Evolutionary conservation across 2,888 invertebrate species (phyloP).

Genomic region (Thalpophila matura): DNA sequence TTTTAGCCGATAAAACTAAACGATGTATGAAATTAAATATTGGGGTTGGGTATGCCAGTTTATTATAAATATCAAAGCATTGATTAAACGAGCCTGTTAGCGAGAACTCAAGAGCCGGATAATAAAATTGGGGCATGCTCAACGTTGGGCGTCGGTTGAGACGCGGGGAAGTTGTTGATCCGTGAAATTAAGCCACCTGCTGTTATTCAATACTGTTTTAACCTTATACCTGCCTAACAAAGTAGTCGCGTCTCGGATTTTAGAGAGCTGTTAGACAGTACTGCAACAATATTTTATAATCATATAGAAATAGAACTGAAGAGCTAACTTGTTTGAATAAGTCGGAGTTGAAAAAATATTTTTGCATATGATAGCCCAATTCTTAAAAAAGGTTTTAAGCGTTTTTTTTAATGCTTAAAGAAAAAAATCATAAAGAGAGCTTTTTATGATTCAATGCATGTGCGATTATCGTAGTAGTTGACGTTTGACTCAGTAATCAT

Average conservation of each 20-base stretch:
- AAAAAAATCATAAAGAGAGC: too few relatives aligned
- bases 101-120: conserved; percentile 4
- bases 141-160: conserved; percentile 16
- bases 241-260: neutral
- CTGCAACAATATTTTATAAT: neutral
- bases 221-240: conserved; percentile 3
- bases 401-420: too few relatives aligned
- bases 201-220: conserved; percentile 29
- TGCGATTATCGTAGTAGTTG: too few relatives aligned
- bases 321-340: too few relatives aligned
- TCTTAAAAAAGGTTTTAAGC: too few relatives aligned
- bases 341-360: too few relatives aligned
- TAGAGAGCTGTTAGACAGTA: neutral
- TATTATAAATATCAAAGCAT: conserved; percentile 24
- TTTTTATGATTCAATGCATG: too few relatives aligned
- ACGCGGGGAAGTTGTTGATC: conserved; percentile 55
- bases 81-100: conserved; percentile 37
- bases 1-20: conserved; percentile 9
- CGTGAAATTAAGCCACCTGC: conserved; percentile 68
- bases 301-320: too few relatives aligned
- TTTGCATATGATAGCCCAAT: too few relatives aligned
- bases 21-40: conserved; percentile 17
- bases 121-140: conserved; percentile 28
- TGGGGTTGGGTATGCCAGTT: conserved; percentile 1
- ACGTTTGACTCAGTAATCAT: too few relatives aligned